Conservation (phyloP, 2,888 invertebrate species). For the Thyatira batis region DNA sequence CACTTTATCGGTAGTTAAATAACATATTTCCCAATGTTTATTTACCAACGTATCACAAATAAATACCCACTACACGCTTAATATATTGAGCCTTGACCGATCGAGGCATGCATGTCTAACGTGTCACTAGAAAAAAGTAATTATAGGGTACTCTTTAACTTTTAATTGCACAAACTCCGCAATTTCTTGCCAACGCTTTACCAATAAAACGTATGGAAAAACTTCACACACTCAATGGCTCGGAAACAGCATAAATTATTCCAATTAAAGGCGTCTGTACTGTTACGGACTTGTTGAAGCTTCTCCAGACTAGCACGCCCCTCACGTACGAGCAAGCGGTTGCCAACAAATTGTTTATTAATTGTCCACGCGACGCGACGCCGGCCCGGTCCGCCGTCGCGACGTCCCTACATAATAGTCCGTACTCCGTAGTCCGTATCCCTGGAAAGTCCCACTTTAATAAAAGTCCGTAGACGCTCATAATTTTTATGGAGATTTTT, state of each 20-base stretch:
- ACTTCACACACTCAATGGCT: not conserved
- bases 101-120: no score
- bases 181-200: not conserved
- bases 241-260: not conserved
- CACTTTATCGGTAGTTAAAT: no score
- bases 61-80: no score
- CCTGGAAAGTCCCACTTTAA: not conserved
- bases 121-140: no score
- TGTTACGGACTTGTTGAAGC: not conserved
- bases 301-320: not conserved
- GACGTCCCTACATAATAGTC: no score
- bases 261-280: not conserved
- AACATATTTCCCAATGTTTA: no score
- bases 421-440: no score
- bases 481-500: not conserved
- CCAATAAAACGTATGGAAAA: not conserved
- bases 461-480: not conserved
- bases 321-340: not conserved
- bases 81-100: no score
- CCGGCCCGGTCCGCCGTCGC: no score
- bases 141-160: no score
- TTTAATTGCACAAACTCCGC: no score
- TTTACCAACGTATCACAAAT: no score
- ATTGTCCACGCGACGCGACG: not conserved
- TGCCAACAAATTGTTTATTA: slow-evolving; percentile 2